A percentile compares a stretch with the other conserved stretches of the same genome.
Evolutionary conservation across 2,113 vertebrate species (phyloP).

Genomic region (Nansenia antarctica): DNA sequence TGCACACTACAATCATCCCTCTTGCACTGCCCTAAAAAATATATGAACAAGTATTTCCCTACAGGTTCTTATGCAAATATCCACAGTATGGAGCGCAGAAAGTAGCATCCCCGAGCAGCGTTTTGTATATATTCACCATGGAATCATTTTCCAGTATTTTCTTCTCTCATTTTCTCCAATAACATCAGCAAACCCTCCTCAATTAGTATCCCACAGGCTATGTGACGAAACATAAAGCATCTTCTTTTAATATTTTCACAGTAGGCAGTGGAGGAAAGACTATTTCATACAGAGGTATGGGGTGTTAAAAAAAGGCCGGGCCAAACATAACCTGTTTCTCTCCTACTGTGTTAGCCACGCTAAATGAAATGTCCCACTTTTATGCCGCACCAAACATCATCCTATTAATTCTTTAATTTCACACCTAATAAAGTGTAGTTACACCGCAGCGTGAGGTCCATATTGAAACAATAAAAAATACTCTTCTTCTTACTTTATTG

Average conservation of each 20-base stretch:
- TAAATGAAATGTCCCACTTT: slow-evolving; percentile 37
- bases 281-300: slow-evolving; percentile 39
- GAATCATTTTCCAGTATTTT: background rate
- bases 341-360: slow-evolving; percentile 14
- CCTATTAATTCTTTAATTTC: slow-evolving; percentile 75
- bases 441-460: slow-evolving; percentile 45
- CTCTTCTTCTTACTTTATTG: slow-evolving; percentile 47
- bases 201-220: slow-evolving; percentile 63
- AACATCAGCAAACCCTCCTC: slow-evolving; percentile 45
- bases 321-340: slow-evolving; percentile 37
- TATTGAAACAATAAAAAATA: slow-evolving; percentile 55
- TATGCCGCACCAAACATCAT: slow-evolving; percentile 54
- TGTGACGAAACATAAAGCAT: slow-evolving; percentile 49
- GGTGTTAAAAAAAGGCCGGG: slow-evolving; percentile 23
- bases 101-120: background rate
- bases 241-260: slow-evolving; percentile 64
- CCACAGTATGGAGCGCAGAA: slow-evolving; percentile 5
- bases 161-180: background rate
- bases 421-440: slow-evolving; percentile 73
- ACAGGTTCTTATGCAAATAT: slow-evolving; percentile 1
- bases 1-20: slow-evolving; percentile 28
- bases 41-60: background rate
- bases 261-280: slow-evolving; percentile 51
- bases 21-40: slow-evolving; percentile 10
- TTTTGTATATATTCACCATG: background rate